phyloP scores from a whole-genome alignment of 2,113 vertebrate genomes.

The Thomomys bottae region DNA sequence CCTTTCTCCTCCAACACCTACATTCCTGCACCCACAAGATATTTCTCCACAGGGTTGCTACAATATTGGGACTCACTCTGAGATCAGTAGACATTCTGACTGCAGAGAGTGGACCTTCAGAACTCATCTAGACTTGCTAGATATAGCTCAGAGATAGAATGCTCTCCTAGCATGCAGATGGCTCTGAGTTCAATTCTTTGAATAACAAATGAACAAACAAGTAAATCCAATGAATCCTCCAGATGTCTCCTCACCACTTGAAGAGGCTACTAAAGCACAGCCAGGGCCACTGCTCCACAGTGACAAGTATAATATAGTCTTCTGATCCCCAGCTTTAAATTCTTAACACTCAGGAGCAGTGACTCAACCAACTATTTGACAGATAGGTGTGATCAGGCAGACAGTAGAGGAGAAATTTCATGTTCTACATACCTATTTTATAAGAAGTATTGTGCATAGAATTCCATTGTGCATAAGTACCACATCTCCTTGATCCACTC shows the following conservation, averaged over 20 bases:
- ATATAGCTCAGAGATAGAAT: neutral
- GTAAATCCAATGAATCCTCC: neutral
- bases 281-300: neutral
- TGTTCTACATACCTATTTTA: neutral
- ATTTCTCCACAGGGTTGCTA: neutral
- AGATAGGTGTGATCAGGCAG: neutral
- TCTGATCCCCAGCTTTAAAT: neutral
- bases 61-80: neutral
- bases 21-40: neutral
- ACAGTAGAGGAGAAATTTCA: neutral
- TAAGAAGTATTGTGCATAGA: neutral
- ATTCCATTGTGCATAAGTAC: no score
- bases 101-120: neutral
- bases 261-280: neutral
- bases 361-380: neutral
- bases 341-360: neutral
- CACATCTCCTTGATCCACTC: no score
- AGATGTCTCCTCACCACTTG: neutral
- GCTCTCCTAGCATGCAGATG: no score
- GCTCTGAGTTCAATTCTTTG: no score
- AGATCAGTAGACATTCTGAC: neutral
- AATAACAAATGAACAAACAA: no score
- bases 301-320: neutral
- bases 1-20: neutral
- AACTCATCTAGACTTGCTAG: neutral